Conservation (phyloP, 2,113 vertebrate genomes). For the Hyperopisus bebe region DNA sequence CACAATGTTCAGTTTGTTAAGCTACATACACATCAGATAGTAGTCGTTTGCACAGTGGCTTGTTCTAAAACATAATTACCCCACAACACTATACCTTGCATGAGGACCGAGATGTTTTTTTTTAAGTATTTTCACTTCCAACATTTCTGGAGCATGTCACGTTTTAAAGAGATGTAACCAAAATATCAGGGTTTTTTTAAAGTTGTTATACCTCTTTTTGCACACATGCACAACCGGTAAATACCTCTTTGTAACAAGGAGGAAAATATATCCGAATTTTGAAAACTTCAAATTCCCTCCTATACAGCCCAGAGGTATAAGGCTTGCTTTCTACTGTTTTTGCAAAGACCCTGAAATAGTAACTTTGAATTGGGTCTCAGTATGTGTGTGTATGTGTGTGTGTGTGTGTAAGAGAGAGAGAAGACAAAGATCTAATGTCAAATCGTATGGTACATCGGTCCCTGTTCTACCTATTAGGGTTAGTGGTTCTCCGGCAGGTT, state of each 20-base stretch:
- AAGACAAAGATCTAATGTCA: neutral
- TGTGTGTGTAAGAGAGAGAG: neutral
- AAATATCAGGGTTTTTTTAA: neutral
- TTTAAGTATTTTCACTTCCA: neutral
- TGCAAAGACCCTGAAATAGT: neutral
- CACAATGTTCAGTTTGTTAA: neutral
- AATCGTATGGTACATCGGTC: neutral
- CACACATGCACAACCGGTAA: neutral
- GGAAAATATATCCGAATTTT: neutral
- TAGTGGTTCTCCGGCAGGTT: neutral
- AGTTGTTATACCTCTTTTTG: neutral
- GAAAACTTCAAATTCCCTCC: neutral
- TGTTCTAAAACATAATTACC: neutral
- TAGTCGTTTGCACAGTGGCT: neutral
- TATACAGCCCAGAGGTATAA: neutral
- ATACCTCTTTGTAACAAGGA: neutral
- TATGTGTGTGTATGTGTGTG: neutral
- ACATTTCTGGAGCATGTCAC: neutral
- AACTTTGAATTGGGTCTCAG: neutral
- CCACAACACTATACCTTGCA: neutral
- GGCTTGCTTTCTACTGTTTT: neutral
- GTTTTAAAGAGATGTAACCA: neutral
- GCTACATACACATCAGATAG: neutral
- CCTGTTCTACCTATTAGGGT: neutral
- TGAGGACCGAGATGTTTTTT: neutral